Base-by-base conservation (phyloP, 2,888 invertebrate genomes). In the Gortyna flavago region DNA sequence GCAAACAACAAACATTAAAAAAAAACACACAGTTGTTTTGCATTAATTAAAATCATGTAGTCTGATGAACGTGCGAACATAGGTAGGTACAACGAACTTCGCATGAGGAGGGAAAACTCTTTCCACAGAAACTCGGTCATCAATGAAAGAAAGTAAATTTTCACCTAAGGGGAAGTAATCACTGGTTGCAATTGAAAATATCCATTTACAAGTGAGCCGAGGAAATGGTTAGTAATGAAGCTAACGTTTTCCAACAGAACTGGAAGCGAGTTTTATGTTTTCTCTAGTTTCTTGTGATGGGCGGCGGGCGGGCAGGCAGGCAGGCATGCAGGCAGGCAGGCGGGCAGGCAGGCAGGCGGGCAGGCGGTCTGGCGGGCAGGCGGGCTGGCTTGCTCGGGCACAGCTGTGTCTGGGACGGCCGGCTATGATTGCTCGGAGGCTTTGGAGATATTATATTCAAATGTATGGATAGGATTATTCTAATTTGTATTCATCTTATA, bases 81-180 rank as follows among this genome's bases (percentile, higher is more conserved):
- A n/a, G 18, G 61, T 32, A n/a, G 18, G 61, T 67, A 81, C 84
- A 68, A 72, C 41, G 72, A 81, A 76, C 81, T 76, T 66, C 38
- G 41, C 61, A 77, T 59, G 32, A 62, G 72, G 64, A 72, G 77
- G 80, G 88, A 90, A 90, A 91, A 85, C 85, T 87, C 77, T 85
- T 87, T 85, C 77, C 80, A 81, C 73, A 84, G 84, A 85, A 85
- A 91, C 88, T 89, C 89, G 90, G 88, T 87, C 87, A 89, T 90
- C 85, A 90, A 89, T 86, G 87, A 88, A 91, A 90, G 94, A 94
- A 94, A 94, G 92, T 92, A 88, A 87, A 91, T 93, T 94, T 94
- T 93, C 93, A 93, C 93, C 89, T 79, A 88, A 91, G 92, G 85
- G 85, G 88, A 85, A 85, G 91, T 94, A 94, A 94, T 94, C 87